Evolutionary conservation across 64 coral and sea anemone genomes (phyloP), one percentile per base, ranked within the genome.

Genomic region (Acropora tenuis): DNA sequence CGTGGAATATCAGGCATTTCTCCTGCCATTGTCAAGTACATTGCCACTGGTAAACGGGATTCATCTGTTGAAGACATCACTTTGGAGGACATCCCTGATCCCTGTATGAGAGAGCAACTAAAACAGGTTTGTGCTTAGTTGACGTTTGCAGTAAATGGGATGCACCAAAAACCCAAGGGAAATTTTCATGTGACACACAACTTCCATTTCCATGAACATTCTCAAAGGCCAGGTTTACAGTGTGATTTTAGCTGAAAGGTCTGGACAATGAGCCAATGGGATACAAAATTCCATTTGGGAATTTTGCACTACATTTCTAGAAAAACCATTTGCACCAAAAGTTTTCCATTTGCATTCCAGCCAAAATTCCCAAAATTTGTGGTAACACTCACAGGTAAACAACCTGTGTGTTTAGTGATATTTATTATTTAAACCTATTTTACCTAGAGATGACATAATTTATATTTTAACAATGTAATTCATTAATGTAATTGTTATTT

Each of bases 21-120:
- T 18, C 78, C 45, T 49, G 45, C 78, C 50, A 55, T 80, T 47
- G 50, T 80, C 10, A 49, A 18, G 6, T 80, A 80, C 78, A 49
- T 80, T 18, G 78, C 50, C 78, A 44, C 13, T 47, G 78, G 78
- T 44, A 80, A 80, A 47, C 45, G 78, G 18, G 78, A 80, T 80
- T 47, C 78, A 47, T 47, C 43, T 49, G 50, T 80, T 80, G 78
- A 80, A 55, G 50, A 47, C 15, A 80, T 80, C 43, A 13, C 78
- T 47, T 55, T 80, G 42, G 41, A 80, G 50, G 41, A 80, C 50
- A 80, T 80, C 42, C 43, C 78, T 80, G 78, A 80, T 80, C 78
- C 78, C 50, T 47, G 50, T 55, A 80, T 80, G 78, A 80, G 78
- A 49, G 18, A 55, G 17, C 45, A 49, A 53, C 3, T 55, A 55